Evolutionary conservation across 2,797 vertebrate genomes (phyloP).

Genomic region (Falco berigora): DNA sequence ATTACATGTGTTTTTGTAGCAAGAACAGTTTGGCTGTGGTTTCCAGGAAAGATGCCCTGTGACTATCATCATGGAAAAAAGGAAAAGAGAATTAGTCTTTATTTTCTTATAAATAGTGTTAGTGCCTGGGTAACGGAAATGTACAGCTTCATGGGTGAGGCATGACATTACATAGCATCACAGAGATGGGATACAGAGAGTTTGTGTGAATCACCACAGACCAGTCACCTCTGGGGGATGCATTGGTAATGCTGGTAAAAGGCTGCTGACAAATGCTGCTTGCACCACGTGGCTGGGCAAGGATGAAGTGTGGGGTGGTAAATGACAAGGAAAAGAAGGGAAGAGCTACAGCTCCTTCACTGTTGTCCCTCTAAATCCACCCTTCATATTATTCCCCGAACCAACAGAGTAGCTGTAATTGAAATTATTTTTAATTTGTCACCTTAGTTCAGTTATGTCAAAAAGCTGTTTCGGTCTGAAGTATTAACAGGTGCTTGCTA

Average conservation of each 20-base stretch:
- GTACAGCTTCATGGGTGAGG: neutral
- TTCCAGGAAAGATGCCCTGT: neutral
- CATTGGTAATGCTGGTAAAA: neutral
- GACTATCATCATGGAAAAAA: neutral
- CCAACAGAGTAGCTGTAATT: neutral
- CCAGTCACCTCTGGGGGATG: neutral
- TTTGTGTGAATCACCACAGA: neutral
- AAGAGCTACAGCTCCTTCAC: neutral
- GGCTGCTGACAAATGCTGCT: neutral
- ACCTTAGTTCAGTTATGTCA: neutral
- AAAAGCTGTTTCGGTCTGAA: neutral
- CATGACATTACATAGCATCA: neutral
- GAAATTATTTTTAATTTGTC: neutral
- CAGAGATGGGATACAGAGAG: neutral
- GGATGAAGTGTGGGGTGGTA: neutral
- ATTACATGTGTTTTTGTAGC: neutral
- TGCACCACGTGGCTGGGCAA: accelerated
- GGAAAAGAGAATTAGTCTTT: neutral
- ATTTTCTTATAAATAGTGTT: neutral
- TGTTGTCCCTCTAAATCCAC: neutral
- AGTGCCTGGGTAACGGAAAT: neutral
- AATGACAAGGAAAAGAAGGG: neutral
- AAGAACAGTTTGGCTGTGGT: neutral
- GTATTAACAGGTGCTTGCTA: neutral
- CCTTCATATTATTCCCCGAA: neutral